Evolutionary conservation across 2,113 vertebrate species (phyloP).

Genomic region (Motacilla tschutschensis): DNA sequence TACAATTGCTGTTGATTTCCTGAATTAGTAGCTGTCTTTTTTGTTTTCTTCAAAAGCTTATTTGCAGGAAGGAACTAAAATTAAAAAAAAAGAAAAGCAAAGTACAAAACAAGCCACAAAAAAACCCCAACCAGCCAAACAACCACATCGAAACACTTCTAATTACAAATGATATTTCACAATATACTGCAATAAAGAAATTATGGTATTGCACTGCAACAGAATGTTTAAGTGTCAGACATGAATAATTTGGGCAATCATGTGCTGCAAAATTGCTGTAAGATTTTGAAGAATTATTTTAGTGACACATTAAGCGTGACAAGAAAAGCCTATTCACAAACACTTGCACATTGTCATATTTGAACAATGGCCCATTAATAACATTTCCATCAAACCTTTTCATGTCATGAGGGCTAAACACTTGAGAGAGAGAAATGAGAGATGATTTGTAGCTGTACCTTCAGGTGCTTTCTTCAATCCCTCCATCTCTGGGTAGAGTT

Average conservation of each 20-base stretch:
- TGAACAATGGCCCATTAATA: conserved; percentile 9
- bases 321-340: not conserved
- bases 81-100: not conserved
- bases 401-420: not conserved
- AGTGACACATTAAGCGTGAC: not conserved
- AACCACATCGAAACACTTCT: not conserved
- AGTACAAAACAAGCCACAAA: not conserved
- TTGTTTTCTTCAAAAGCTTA: not conserved
- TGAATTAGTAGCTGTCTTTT: not conserved
- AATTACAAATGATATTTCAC: not conserved
- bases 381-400: not conserved
- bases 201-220: not conserved
- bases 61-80: not conserved
- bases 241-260: not conserved
- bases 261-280: not conserved
- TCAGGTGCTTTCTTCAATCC: not conserved
- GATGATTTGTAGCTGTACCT: not conserved
- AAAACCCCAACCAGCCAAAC: not conserved
- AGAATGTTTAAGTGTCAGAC: not conserved
- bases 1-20: not conserved
- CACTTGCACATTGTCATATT: not conserved
- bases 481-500: not conserved
- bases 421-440: not conserved
- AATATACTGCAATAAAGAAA: not conserved
- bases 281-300: not conserved